phyloP scores from a whole-genome alignment of 2,113 vertebrate genomes.

The Psilopsiagon aymara region DNA sequence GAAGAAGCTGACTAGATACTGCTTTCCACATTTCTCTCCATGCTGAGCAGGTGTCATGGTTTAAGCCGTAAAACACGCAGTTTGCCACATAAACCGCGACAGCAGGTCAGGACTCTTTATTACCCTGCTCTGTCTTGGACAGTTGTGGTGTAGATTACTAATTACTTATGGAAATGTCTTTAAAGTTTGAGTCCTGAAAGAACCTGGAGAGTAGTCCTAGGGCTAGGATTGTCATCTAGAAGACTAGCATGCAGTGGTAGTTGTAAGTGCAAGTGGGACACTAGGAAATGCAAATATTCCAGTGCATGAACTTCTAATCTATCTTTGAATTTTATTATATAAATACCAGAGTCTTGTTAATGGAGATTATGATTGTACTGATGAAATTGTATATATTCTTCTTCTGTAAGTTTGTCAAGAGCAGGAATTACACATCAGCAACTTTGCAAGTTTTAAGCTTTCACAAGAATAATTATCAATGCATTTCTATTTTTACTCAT shows the following conservation, averaged over 20 bases:
- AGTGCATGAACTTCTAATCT: neutral
- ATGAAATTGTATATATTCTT: neutral
- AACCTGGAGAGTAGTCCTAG: neutral
- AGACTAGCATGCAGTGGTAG: neutral
- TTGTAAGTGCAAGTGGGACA: neutral
- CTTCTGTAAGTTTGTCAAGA: neutral
- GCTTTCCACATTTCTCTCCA: neutral
- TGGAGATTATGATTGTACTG: neutral
- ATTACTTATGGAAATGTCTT: neutral
- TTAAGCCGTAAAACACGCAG: too few species aligned
- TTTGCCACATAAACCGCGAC: too few species aligned
- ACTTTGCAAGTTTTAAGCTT: neutral
- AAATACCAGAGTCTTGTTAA: neutral
- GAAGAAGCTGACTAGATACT: neutral
- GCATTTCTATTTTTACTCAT: neutral
- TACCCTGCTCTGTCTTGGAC: neutral
- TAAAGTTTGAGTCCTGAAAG: neutral
- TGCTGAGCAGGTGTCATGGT: neutral
- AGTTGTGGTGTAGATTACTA: neutral
- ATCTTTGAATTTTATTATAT: neutral
- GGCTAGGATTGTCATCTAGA: neutral
- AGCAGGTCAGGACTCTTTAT: neutral
- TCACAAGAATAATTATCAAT: neutral
- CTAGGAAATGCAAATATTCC: neutral
- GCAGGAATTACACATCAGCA: neutral